Percentiles rank a stretch among this genome's conserved stretches.
phyloP scores from a whole-genome alignment of 2,797 vertebrate species.

The Channa striata region DNA sequence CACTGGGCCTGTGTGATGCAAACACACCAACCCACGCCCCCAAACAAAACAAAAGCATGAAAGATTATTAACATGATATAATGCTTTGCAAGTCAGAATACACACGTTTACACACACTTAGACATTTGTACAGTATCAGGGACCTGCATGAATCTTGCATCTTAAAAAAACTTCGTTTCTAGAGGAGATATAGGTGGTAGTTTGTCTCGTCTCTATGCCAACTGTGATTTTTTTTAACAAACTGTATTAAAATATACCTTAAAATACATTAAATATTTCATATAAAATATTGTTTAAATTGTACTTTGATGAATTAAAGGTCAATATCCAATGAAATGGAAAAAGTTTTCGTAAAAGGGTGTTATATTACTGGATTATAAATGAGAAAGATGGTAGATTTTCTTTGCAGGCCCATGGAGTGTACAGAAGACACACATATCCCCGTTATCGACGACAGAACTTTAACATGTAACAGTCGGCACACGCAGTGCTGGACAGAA shows the following conservation, averaged over 20 bases:
- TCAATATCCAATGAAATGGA: not conserved
- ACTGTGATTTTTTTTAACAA: not conserved
- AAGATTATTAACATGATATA: conserved; percentile 16
- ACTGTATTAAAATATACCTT: not conserved
- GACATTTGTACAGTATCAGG: conserved; percentile 42
- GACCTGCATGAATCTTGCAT: conserved; percentile 33
- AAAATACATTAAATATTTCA: too few species aligned
- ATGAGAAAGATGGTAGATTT: conserved; percentile 5
- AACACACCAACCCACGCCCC: conserved; percentile 46
- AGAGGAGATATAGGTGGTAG: not conserved
- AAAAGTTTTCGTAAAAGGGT: too few species aligned
- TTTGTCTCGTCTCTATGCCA: too few species aligned
- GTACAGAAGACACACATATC: conserved; percentile 35
- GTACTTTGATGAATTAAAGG: not conserved
- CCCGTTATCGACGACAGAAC: conserved; percentile 23
- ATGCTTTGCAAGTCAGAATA: not conserved
- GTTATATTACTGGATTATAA: not conserved
- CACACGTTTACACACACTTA: conserved; percentile 13
- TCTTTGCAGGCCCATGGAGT: conserved; percentile 52
- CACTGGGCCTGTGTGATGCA: conserved; percentile 88
- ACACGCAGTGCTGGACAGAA: conserved; percentile 42
- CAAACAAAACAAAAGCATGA: conserved; percentile 29
- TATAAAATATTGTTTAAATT: too few species aligned
- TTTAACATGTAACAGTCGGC: conserved; percentile 24
- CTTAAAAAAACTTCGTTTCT: conserved; percentile 3